These are phyloP conservation scores for Chorisops tibialis DNA, from an alignment of 2,888 invertebrate species.

Conservation along the genomic window DNA sequence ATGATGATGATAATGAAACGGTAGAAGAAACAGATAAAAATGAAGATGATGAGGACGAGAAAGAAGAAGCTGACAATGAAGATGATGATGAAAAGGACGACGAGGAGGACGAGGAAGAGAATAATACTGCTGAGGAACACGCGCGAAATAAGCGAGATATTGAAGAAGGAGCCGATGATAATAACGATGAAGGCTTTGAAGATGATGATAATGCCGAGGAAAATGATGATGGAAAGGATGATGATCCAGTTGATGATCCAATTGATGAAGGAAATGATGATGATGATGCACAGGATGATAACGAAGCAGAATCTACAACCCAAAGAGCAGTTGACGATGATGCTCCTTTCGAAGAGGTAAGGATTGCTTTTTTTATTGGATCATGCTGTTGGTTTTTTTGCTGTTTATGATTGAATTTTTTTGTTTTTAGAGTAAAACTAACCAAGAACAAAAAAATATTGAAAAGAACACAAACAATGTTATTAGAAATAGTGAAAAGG, in stretches of 20 bases:
- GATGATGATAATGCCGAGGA: constrained; percentile 37
- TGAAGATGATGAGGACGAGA: constrained; percentile 41
- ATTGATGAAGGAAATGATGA: constrained; percentile 39
- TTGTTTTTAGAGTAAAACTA: constrained; percentile 9
- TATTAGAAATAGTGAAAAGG: background rate
- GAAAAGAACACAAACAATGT: background rate
- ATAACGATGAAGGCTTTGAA: constrained; percentile 35
- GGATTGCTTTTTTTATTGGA: background rate
- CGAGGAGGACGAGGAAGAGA: constrained; percentile 34
- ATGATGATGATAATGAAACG: constrained; percentile 53
- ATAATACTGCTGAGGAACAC: constrained; percentile 36
- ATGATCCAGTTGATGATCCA: constrained; percentile 38
- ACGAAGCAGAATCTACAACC: constrained; percentile 32
- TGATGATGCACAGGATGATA: constrained; percentile 31
- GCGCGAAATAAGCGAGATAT: constrained; percentile 35
- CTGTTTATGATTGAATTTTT: constrained; percentile 9
- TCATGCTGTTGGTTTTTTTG: background rate
- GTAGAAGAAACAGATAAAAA: constrained; percentile 46
- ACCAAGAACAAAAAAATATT: background rate
- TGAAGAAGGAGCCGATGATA: constrained; percentile 37
- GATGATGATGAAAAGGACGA: constrained; percentile 42
- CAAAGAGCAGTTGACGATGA: constrained; percentile 45
- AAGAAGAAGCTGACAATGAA: constrained; percentile 38
- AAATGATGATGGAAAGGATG: constrained; percentile 38
- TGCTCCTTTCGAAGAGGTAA: constrained; percentile 55